Conservation (phyloP, 2,888 invertebrate species). For the Sinodicranocentrus sp. region DNA sequence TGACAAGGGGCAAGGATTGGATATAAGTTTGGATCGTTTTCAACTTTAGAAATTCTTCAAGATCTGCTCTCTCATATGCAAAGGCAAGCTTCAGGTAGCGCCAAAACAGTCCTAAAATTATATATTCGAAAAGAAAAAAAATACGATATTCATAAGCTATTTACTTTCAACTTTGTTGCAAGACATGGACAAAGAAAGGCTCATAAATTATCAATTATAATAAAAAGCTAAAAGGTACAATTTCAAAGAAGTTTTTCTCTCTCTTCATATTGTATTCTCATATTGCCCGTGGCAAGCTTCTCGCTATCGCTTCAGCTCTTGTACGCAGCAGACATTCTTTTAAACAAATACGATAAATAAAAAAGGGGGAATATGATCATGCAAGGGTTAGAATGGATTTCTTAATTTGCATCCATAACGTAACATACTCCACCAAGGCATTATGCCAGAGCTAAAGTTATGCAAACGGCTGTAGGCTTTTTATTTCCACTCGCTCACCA, state of each 20-base stretch:
- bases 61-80: conserved; percentile 76
- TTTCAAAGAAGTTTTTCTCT: too few relatives aligned
- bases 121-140: neutral
- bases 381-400: neutral
- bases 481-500: too few relatives aligned
- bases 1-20: conserved; percentile 75
- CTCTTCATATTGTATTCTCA: conserved; percentile 37
- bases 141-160: too few relatives aligned
- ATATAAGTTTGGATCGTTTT: conserved; percentile 75
- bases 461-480: conserved; percentile 38
- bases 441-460: too few relatives aligned
- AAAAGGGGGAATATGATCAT: conserved; percentile 14
- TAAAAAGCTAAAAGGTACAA: conserved; percentile 24
- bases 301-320: neutral
- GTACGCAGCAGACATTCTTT: neutral
- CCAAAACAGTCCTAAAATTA: conserved; percentile 76
- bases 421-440: too few relatives aligned
- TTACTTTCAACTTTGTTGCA: too few relatives aligned
- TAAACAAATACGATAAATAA: neutral
- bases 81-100: conserved; percentile 77
- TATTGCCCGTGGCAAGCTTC: conserved; percentile 26
- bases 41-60: conserved; percentile 76
- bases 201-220: conserved; percentile 66
- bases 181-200: too few relatives aligned
- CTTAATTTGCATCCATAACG: conserved; percentile 51